These are phyloP conservation scores for Psilopsiagon aurifrons DNA, from an alignment of 2,113 vertebrate genomes.

Conservation along the genomic window DNA sequence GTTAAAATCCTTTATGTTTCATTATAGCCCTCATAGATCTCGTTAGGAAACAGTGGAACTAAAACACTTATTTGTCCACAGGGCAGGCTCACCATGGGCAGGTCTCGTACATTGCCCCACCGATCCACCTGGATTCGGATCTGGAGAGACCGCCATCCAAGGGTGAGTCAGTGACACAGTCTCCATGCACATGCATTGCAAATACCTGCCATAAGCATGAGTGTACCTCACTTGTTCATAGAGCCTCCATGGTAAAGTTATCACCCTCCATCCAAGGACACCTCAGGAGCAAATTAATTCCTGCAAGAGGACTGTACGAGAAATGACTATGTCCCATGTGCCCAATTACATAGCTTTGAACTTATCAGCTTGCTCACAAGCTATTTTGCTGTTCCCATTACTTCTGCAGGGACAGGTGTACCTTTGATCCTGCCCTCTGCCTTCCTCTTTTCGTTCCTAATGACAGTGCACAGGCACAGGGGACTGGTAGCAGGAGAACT, in stretches of 20 bases:
- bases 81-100: conserved; percentile 81
- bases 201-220: accelerated
- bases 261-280: background rate
- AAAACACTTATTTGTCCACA: conserved; percentile 68
- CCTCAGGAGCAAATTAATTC: background rate
- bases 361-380: background rate
- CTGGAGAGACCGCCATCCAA: conserved; percentile 74
- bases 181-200: background rate
- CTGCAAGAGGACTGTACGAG: background rate
- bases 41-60: background rate
- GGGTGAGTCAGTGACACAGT: conserved; percentile 69
- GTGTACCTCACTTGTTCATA: background rate
- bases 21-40: background rate
- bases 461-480: background rate
- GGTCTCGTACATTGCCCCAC: conserved; percentile 80
- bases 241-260: background rate
- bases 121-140: conserved; percentile 78
- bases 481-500: background rate
- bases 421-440: background rate
- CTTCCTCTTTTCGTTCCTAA: background rate
- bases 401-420: background rate
- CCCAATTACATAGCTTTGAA: background rate
- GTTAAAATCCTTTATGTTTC: background rate
- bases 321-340: accelerated
- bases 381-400: background rate